A percentile compares a stretch with the other conserved stretches of the same genome.
phyloP scores from a whole-genome alignment of 2,888 invertebrate genomes.

The Drosophila atroscutellata region DNA sequence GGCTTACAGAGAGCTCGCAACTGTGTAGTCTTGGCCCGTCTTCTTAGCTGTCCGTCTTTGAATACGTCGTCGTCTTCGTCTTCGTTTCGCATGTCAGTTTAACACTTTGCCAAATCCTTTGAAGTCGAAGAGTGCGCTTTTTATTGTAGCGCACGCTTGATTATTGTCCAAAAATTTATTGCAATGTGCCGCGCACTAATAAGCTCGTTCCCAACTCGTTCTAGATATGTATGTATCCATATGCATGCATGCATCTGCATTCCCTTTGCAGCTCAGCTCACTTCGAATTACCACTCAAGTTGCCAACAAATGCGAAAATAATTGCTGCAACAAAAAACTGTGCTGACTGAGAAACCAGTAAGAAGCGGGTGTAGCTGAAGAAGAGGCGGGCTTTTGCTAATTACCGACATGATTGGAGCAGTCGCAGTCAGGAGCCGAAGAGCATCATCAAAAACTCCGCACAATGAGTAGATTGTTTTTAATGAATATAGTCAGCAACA shows the following conservation, averaged over 20 bases:
- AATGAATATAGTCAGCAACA: slow-evolving; percentile 9
- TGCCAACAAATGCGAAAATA: slow-evolving; percentile 84
- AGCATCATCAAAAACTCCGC: slow-evolving; percentile 20
- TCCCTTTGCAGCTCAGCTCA: slow-evolving; percentile 13
- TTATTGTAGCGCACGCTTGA: slow-evolving; percentile 69
- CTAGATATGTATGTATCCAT: slow-evolving; percentile 4
- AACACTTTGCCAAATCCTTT: slow-evolving; percentile 75
- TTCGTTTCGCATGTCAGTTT: slow-evolving; percentile 78
- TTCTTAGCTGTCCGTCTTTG: neutral
- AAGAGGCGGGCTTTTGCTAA: slow-evolving; percentile 47
- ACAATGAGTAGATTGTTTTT: slow-evolving; percentile 54
- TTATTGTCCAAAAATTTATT: slow-evolving; percentile 77
- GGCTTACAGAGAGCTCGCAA: slow-evolving; percentile 20
- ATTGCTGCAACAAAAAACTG: slow-evolving; percentile 81
- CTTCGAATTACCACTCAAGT: slow-evolving; percentile 78
- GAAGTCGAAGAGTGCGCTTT: slow-evolving; percentile 50
- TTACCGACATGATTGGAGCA: slow-evolving; percentile 67
- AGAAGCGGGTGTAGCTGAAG: neutral
- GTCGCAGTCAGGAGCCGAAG: slow-evolving; percentile 22
- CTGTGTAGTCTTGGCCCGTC: slow-evolving; percentile 5
- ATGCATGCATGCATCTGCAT: neutral
- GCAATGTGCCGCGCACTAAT: slow-evolving; percentile 72
- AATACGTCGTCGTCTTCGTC: slow-evolving; percentile 9
- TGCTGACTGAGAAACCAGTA: slow-evolving; percentile 14
- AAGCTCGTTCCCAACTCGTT: slow-evolving; percentile 64